Evolutionary conservation across 1,140 invertebrate species (phyloP), one percentile per base, ranked within the genome.

Genomic region (Triops longicaudatus): DNA sequence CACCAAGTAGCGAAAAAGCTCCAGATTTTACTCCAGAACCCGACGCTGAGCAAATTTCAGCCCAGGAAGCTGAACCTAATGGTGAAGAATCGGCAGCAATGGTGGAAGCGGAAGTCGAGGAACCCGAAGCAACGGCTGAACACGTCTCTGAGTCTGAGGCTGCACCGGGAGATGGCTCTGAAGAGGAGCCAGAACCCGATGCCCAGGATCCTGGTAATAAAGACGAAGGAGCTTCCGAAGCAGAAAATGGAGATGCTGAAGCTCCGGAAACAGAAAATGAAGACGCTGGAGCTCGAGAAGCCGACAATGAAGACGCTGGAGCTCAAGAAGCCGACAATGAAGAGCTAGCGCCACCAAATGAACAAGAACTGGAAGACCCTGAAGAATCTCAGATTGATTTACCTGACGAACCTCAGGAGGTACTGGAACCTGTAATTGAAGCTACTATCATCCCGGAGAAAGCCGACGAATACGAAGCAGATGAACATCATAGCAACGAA

Each of bases 131-230:
- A 14, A 72, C 26, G 28, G 22, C 31, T 37, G 28, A 41, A 75
- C n/a, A 27, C 5, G 74, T 50, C 10, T 2, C 4, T 1, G 74
- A 75, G 72, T 26, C 63, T 14, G 76, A 77, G 71, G 11, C 26
- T 1, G 72, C 31, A 9, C 27, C 10, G 28, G 72, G 1, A 78
- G 44, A 50, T 14, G 42, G 27, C n/a, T 72, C 71, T 10, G 71
- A 72, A 73, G 28, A 22, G n/a, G 72, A 77, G 17, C 31, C 41
- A 4, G 63, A 73, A 73, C 71, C 31, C 31, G 76, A 77, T 31
- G 4, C 43, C 22, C 44, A 44, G 44, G 75, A 43, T 9, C 42
- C 26, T 22, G 75, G 50, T 2, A 26, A 76, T 11, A 12, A 42
- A 17, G 75, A 71, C 22, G 26, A 42, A 42, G 42, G 26, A 31